Base-by-base conservation (phyloP, 2,888 invertebrate species). In the Candidula unifasciata region DNA sequence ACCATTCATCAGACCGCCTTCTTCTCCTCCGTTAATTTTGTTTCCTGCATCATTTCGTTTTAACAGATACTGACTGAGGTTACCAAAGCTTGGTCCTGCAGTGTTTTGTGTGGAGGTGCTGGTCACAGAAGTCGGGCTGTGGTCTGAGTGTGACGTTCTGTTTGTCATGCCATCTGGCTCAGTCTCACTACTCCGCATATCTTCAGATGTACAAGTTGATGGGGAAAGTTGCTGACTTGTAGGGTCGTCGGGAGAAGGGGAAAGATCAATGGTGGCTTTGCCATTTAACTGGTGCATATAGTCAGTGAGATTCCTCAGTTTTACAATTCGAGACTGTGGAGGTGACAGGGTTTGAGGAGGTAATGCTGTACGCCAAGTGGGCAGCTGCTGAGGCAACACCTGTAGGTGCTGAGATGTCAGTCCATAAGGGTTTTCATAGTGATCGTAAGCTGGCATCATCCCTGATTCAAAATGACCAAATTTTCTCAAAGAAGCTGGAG, bases 191-290 rank as follows among this genome's bases (percentile, higher is more conserved):
- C 90, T 90, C 3, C 90, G 79, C 24, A 91, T 89, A 86, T 91
- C 90, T 77, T 91, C 91, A 0, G 91, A 91, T 8, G 87, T 88
- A 69, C 88, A 88, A 1, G 91, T 91, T 0, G 90, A 90, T 1
- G 91, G 91, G 2, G 91, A 91, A 54, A 92, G 89, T 82, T 91
- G 90, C 68, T 89, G 88, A 30, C 81, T 82, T 5, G 90, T 89
- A 10, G 89, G 89, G 68, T 91, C 91, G 85, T 92, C 92, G 0
- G 92, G 92, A 2, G 91, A 91, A 0, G 92, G 92, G 24, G 92
- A 92, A 80, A 92, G 86, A 82, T 92, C 92, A 66, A 92, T 91
- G 21, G 90, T 91, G 81, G 90, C 89, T 64, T 89, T 83, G 68
- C 64, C 86, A 80, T 90, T 91, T 73, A 90, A 89, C 76, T 90